A percentile compares a stretch with the other conserved stretches of the same genome.
Conservation (phyloP, 1,140 invertebrate genomes). For the Pogonomyrmex barbatus region DNA sequence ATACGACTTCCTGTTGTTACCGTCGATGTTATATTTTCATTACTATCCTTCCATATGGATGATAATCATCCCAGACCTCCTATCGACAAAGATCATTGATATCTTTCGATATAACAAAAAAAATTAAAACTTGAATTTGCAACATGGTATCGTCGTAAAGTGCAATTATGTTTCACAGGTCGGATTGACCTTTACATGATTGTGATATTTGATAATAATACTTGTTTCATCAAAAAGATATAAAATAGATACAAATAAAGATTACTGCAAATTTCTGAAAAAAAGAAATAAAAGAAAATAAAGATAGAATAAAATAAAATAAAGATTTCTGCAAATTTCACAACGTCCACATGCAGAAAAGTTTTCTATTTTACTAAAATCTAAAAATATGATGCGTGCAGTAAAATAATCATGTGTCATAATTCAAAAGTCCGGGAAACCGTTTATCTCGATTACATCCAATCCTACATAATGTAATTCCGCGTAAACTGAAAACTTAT, state of each 20-base stretch:
- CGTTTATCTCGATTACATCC: background rate
- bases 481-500: background rate
- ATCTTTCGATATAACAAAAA: conserved; percentile 47
- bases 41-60: conserved; percentile 46
- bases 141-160: conserved; percentile 7
- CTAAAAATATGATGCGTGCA: background rate
- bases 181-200: conserved; percentile 8
- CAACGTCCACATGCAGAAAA: no score
- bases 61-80: conserved; percentile 46
- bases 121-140: conserved; percentile 29
- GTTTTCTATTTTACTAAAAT: background rate
- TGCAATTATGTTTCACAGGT: background rate
- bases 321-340: background rate
- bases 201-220: conserved; percentile 30
- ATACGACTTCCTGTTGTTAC: conserved; percentile 70
- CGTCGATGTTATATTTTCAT: conserved; percentile 45
- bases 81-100: conserved; percentile 61
- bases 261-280: background rate
- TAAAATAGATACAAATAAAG: conserved; percentile 10
- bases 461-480: background rate
- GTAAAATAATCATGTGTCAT: background rate
- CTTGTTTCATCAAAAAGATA: conserved; percentile 17
- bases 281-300: background rate
- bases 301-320: conserved; percentile 8
- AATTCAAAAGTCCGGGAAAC: background rate